A percentile compares a stretch with the other conserved stretches of the same genome.
Conservation (phyloP, 2,888 invertebrate genomes). For the Clistopyga incitator region DNA sequence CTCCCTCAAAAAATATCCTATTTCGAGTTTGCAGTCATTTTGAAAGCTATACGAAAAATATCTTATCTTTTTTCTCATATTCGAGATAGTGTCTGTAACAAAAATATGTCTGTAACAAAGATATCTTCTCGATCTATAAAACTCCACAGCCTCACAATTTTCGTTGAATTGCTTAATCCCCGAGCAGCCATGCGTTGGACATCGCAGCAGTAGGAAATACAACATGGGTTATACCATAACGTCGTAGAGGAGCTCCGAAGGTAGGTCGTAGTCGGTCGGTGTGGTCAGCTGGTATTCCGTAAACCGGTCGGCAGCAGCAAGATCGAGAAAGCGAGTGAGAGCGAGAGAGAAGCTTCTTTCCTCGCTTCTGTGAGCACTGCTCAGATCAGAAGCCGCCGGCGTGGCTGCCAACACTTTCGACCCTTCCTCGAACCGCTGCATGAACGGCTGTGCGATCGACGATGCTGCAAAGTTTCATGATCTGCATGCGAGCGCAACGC, state of each 20-base stretch:
- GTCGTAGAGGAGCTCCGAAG: slow-evolving; percentile 7
- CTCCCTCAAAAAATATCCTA: too few species aligned
- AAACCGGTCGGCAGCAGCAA: slow-evolving; percentile 42
- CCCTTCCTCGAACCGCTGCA: slow-evolving; percentile 39
- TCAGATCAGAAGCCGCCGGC: slow-evolving; percentile 41
- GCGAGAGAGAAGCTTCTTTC: slow-evolving; percentile 8
- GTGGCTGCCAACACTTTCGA: slow-evolving; percentile 47
- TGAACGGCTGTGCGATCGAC: slow-evolving; percentile 33
- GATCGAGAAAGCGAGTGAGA: neutral
- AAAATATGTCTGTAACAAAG: too few species aligned
- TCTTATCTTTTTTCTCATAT: neutral
- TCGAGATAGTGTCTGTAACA: neutral
- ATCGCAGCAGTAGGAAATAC: slow-evolving; percentile 9
- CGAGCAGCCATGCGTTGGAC: neutral
- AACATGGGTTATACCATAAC: slow-evolving; percentile 11
- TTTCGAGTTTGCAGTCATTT: neutral
- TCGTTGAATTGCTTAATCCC: slow-evolving; percentile 45
- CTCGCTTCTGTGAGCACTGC: slow-evolving; percentile 35
- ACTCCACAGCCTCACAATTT: slow-evolving; percentile 31
- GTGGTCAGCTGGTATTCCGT: slow-evolving; percentile 49
- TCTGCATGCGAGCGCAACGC: slow-evolving; percentile 40
- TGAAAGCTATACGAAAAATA: neutral
- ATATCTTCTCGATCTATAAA: slow-evolving; percentile 41
- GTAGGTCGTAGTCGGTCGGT: slow-evolving; percentile 40
- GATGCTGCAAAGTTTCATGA: slow-evolving; percentile 48